A percentile compares a stretch with the other conserved stretches of the same genome.
Conservation (phyloP, 1,140 invertebrate genomes). For the Macrobrachium nipponense region DNA sequence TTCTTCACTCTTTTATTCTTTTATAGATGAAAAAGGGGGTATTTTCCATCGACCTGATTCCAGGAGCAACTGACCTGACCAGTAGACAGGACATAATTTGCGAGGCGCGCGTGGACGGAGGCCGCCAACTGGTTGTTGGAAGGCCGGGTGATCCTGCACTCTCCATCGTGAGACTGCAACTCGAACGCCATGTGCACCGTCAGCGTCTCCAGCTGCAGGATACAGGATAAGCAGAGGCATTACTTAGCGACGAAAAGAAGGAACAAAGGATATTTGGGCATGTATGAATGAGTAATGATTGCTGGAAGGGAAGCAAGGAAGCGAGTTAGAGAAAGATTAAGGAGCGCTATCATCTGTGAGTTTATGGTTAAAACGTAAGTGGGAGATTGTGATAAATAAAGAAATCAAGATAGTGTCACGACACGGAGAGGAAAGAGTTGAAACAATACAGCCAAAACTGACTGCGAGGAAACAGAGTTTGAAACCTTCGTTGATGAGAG, state of each 20-base stretch:
- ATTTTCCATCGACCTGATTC: background rate
- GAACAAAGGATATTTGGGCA: background rate
- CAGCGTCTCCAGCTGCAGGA: slow-evolving; percentile 76
- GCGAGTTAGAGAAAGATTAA: background rate
- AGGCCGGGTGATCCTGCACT: slow-evolving; percentile 72
- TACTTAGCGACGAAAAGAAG: background rate
- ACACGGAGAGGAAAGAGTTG: background rate
- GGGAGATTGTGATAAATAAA: background rate
- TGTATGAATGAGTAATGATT: background rate
- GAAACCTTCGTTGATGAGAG: background rate
- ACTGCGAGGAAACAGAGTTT: background rate
- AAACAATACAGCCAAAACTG: background rate
- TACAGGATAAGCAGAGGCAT: background rate
- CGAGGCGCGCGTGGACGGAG: slow-evolving; percentile 78
- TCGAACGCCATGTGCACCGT: slow-evolving; percentile 84
- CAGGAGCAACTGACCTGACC: slow-evolving; percentile 72
- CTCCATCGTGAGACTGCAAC: slow-evolving; percentile 74
- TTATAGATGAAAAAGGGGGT: no score
- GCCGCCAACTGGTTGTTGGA: slow-evolving; percentile 71
- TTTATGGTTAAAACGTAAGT: background rate
- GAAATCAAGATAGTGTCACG: background rate
- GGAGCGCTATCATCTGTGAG: background rate
- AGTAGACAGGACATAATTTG: slow-evolving; percentile 83
- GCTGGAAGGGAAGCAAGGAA: slow-evolving; percentile 10
- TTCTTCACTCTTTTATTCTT: no score